These are phyloP conservation scores for Entomyzon cyanotis DNA, from an alignment of 2,113 vertebrate genomes.

Conservation along the genomic window DNA sequence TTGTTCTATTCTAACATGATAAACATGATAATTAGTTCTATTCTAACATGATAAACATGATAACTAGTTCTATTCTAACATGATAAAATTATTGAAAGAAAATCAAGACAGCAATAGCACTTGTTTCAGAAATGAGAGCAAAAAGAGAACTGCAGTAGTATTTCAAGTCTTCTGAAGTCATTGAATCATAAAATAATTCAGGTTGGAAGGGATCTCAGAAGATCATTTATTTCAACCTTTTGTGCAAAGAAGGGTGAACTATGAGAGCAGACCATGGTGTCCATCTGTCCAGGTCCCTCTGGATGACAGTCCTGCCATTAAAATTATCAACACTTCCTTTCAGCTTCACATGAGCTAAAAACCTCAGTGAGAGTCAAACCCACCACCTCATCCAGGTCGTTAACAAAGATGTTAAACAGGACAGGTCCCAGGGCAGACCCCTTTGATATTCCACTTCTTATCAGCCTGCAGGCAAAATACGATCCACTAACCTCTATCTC, in stretches of 20 bases:
- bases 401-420: background rate
- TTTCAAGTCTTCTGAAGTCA: background rate
- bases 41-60: background rate
- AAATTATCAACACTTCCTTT: background rate
- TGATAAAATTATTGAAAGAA: background rate
- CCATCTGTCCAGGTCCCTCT: background rate
- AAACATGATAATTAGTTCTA: background rate
- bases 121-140: background rate
- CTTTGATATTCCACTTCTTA: background rate
- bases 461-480: background rate
- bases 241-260: background rate
- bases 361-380: background rate
- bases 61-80: background rate
- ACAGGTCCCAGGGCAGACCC: background rate
- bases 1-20: background rate
- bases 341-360: background rate
- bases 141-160: background rate
- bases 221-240: background rate
- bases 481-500: background rate
- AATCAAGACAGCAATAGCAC: background rate
- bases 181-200: background rate
- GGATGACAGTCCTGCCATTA: background rate
- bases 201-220: background rate
- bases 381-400: accelerated
- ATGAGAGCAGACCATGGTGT: background rate